Percentiles rank a stretch among this genome's conserved stretches.
phyloP scores from a whole-genome alignment of 92 coral and sea anemone genomes.

The Nematostella vectensis region DNA sequence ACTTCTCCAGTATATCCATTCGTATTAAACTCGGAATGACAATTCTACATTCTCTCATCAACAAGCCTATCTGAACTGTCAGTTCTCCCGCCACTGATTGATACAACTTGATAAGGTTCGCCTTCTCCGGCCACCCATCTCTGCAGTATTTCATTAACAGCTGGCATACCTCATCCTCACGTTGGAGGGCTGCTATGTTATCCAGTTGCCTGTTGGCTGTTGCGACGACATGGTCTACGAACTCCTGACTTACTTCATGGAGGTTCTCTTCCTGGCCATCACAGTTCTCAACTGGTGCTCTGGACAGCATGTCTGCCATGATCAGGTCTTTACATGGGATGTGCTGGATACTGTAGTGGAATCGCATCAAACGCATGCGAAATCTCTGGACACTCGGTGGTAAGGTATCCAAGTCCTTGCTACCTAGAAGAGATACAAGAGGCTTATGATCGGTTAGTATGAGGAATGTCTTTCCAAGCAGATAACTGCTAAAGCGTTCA shows the following conservation, averaged over 20 bases:
- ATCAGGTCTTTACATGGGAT: conserved; percentile 1
- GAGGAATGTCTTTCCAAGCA: too few species aligned
- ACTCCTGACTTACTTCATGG: background rate
- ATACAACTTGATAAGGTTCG: background rate
- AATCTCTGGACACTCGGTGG: background rate
- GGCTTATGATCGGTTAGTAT: background rate
- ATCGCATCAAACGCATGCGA: background rate
- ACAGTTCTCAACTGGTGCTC: too few species aligned
- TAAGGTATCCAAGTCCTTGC: background rate
- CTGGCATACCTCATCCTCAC: background rate
- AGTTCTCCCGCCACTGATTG: background rate
- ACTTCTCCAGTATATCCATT: background rate
- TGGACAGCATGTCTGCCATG: background rate
- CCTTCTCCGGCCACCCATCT: background rate
- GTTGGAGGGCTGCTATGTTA: background rate
- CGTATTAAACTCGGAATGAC: background rate
- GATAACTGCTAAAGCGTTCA: too few species aligned
- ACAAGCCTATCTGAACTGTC: background rate
- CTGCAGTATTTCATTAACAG: background rate
- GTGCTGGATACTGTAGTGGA: background rate
- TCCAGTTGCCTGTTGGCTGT: background rate
- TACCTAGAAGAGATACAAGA: background rate
- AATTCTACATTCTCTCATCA: background rate
- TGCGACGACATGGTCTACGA: background rate
- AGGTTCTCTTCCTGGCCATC: background rate